Evolutionary conservation across 2,888 invertebrate species (phyloP), one percentile per base, ranked within the genome.

Genomic region (Lacanobia wlatinum): DNA sequence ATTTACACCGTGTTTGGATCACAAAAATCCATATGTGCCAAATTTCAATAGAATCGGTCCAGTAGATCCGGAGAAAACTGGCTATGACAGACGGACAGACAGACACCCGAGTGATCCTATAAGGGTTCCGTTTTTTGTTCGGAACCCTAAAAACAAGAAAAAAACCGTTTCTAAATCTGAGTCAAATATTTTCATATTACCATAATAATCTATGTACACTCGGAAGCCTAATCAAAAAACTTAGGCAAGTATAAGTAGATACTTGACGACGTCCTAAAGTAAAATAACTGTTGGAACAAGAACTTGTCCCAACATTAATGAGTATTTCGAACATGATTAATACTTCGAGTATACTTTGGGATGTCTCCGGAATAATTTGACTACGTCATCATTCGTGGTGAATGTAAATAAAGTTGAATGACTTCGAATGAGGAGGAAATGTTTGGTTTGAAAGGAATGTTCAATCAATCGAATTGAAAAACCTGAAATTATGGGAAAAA

Each of bases 251-350:
- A 43, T 18, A 48, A 48, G 48, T 48, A 48, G 48, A 16, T 43
- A 28, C 46, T 62, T 62, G 3, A 6, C 23, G 48, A 73, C 23
- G 38, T 21, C 28, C 46, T 48, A 21, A 74, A 80, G 53, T 63
- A 63, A 59, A 62, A 23, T 38, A 50, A 79, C 80, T 40, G 53
- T 72, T 76, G 40, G 34, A 28, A 76, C 73, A 79, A 60, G 62
- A 77, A 80, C 50, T 80, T 74, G 53, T 48, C 53, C 40, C 53
- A 80, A 77, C 75, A 80, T 80, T 59, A 74, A 77, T 77, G 63
- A 77, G 80, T 68, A 77, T 74, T 65, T 50, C 28, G 53, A 68
- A 59, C 62, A 60, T 80, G 43, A 77, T 80, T 67, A 67, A 80
- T 80, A 76, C 73, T 76, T 76, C 0, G 58, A 46, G 46, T 73